A percentile compares a stretch with the other conserved stretches of the same genome.
phyloP scores from a whole-genome alignment of 1,140 invertebrate genomes.

The Heliothis virescens region DNA sequence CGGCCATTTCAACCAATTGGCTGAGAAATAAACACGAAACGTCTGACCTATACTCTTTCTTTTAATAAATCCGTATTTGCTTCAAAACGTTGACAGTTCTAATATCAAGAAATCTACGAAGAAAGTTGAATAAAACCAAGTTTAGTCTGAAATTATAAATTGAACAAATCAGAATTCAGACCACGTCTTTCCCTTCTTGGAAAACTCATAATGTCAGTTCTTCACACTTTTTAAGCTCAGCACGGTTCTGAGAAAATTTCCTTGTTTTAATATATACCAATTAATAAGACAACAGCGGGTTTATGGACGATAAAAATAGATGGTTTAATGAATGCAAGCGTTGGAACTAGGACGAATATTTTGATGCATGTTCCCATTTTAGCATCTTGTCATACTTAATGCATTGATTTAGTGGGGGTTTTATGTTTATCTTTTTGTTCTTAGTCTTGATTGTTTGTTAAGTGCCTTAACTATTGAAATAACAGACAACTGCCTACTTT shows the following conservation, averaged over 20 bases:
- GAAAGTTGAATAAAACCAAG: neutral
- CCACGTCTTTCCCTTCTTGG: constrained; percentile 3
- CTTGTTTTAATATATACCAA: constrained; percentile 34
- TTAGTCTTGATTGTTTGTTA: too few relatives aligned
- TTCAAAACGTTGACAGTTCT: neutral
- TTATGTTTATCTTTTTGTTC: too few relatives aligned
- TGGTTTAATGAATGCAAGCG: constrained; percentile 9
- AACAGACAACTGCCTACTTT: too few relatives aligned
- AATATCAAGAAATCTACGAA: neutral
- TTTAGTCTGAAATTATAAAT: constrained; percentile 19
- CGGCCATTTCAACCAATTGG: too few relatives aligned
- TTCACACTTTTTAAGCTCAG: constrained; percentile 27
- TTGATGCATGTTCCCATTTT: neutral
- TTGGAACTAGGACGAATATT: constrained; percentile 18
- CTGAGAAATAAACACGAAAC: too few relatives aligned
- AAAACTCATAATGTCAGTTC: constrained; percentile 35
- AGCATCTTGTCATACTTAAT: neutral
- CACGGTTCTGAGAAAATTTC: constrained; percentile 30
- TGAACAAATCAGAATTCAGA: neutral
- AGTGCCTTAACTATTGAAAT: too few relatives aligned
- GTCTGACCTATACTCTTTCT: too few relatives aligned
- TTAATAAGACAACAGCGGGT: constrained; percentile 19
- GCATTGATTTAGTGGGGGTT: neutral
- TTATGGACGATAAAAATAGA: constrained; percentile 5
- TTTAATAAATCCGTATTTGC: too few relatives aligned